Conservation (phyloP, 1,140 invertebrate species). For the Brachionus paranguensis region DNA sequence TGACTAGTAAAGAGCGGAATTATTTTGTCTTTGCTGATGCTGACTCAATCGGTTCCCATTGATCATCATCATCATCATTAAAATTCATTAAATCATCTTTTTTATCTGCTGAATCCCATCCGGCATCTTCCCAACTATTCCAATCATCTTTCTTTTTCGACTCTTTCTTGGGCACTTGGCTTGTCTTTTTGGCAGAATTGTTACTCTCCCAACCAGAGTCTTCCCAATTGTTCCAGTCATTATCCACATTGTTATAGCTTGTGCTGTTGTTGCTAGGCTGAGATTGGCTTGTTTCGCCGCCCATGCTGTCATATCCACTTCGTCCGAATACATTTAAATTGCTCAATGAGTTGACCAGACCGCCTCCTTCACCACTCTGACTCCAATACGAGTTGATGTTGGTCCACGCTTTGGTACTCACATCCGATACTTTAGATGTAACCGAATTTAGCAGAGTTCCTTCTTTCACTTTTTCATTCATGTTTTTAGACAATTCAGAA, state of each 20-base stretch:
- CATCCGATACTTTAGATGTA: neutral
- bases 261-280: neutral
- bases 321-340: conserved; percentile 16
- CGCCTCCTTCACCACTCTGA: conserved; percentile 6
- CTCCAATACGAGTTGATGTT: conserved; percentile 5
- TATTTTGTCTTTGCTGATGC: neutral
- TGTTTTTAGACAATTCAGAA: conserved; percentile 31
- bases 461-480: conserved; percentile 32
- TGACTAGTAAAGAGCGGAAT: neutral
- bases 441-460: conserved; percentile 10
- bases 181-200: neutral
- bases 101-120: neutral
- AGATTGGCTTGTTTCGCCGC: neutral
- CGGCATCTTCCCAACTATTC: conserved; percentile 16
- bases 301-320: conserved; percentile 22
- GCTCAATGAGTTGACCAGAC: neutral
- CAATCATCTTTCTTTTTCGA: conserved; percentile 4
- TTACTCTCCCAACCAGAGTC: neutral
- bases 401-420: conserved; percentile 23
- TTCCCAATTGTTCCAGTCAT: conserved; percentile 19
- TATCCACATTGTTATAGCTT: neutral
- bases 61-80: conserved; percentile 33
- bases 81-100: conserved; percentile 35
- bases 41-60: conserved; percentile 26
- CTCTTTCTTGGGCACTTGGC: neutral